phyloP scores from a whole-genome alignment of 2,888 invertebrate genomes.

The Erebia epiphron region DNA sequence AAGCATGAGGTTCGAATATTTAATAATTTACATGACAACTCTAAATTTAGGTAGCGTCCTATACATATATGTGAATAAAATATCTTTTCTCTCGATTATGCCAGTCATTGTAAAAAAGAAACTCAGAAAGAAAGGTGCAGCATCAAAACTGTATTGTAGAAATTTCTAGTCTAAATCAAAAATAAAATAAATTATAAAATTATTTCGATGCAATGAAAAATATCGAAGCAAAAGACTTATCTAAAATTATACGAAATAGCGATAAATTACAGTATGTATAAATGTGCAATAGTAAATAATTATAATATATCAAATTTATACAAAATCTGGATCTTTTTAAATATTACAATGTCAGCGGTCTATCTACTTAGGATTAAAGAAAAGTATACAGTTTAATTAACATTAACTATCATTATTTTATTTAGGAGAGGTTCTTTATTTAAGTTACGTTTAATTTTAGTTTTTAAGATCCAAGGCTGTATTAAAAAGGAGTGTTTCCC shows the following conservation, averaged over 20 bases:
- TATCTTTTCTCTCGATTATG: not conserved
- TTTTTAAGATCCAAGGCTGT: constrained; percentile 81
- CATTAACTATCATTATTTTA: constrained; percentile 69
- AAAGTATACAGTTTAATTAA: constrained; percentile 61
- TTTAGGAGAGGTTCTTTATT: constrained; percentile 78
- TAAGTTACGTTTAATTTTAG: constrained; percentile 78
- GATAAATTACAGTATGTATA: constrained; percentile 21
- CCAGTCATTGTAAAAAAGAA: constrained; percentile 1
- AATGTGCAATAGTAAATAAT: constrained; percentile 39
- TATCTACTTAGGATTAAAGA: constrained; percentile 73
- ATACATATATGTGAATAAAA: not conserved
- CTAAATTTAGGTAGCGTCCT: not conserved
- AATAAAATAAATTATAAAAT: constrained; percentile 17
- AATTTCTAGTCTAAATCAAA: constrained; percentile 34
- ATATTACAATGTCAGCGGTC: constrained; percentile 61
- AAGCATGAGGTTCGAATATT: not conserved
- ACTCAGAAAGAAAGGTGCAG: too few relatives aligned
- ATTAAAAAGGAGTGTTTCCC: constrained; percentile 71
- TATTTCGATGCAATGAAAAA: constrained; percentile 36
- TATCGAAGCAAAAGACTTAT: constrained; percentile 27
- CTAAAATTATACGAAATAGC: constrained; percentile 37
- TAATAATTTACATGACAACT: not conserved
- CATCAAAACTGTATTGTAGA: not conserved
- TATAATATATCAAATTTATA: not conserved
- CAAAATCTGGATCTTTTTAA: constrained; percentile 19